Conservation (phyloP, 2,888 invertebrate genomes). For the Stegana nigrithorax region DNA sequence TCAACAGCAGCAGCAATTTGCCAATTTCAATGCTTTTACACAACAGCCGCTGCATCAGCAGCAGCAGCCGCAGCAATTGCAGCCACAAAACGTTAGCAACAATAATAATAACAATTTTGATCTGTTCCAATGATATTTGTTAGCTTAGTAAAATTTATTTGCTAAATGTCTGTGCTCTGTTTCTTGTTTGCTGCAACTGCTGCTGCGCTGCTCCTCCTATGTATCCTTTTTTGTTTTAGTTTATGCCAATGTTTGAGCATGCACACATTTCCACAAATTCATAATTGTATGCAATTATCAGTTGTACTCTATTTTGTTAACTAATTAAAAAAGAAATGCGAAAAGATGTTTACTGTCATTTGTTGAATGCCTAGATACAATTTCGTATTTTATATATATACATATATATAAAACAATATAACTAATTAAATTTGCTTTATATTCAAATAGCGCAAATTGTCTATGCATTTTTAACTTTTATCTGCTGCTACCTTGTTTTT, state of each 20-base stretch:
- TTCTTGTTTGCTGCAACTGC: neutral
- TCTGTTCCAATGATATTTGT: conserved; percentile 69
- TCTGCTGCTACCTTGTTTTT: neutral
- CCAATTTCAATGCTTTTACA: conserved; percentile 60
- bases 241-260: no score
- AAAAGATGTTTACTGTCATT: no score
- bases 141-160: conserved; percentile 49
- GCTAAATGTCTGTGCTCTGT: neutral
- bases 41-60: conserved; percentile 43
- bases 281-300: no score
- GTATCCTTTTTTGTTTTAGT: no score
- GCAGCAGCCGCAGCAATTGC: conserved; percentile 40
- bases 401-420: no score
- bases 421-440: no score
- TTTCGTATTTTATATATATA: no score
- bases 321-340: no score
- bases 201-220: no score
- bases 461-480: neutral
- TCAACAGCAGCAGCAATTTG: conserved; percentile 62
- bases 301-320: no score
- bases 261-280: no score
- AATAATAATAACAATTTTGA: conserved; percentile 65
- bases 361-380: no score
- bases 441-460: neutral
- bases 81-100: conserved; percentile 37